Evolutionary conservation across 2,888 invertebrate species (phyloP), one percentile per base, ranked within the genome.

Genomic region (Melieria omissa): DNA sequence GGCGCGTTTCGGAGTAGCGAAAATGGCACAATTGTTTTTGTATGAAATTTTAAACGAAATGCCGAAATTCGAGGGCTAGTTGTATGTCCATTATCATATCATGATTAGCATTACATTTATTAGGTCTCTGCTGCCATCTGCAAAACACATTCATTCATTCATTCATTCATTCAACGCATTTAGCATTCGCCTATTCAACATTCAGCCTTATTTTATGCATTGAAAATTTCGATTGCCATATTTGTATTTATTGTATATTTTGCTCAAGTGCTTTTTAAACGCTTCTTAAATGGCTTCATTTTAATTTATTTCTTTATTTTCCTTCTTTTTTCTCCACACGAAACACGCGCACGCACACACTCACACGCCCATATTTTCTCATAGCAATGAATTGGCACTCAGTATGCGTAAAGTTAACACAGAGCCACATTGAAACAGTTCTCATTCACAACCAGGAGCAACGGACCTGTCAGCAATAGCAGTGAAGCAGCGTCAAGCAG

Each of bases 341-440:
- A 41, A 58, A 8, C 8, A 9, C 10, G 29, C 29, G 29, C 29
- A 29, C 29, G 29, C 29, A 29, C 29, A 29, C 29, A 29, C 29
- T 29, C 29, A 29, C 29, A 29, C 29, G 29, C 1, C 29, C 29
- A 29, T 29, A 29, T 29, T 29, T 29, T 29, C 29, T 29, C 29
- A 29, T 29, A 67, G 67, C 60, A 61, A 67, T 67, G 63, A 58
- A 29, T 29, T 29, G 29, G 57, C 41, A 46, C 29, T 14, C 47
- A 14, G 42, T 62, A 9, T 62, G 63, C 29, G 29, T 29, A 16
- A 62, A 77, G 78, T 73, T 73, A 70, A 68, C 58, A 52, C 63
- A 64, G 70, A 64, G 66, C 75, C 54, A 76, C 75, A 58, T 72
- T 67, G 64, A 67, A 67, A 57, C 57, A 63, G 60, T 72, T 69